Conservation (phyloP, 2,888 invertebrate species). For the Carterocephalus palaemon region DNA sequence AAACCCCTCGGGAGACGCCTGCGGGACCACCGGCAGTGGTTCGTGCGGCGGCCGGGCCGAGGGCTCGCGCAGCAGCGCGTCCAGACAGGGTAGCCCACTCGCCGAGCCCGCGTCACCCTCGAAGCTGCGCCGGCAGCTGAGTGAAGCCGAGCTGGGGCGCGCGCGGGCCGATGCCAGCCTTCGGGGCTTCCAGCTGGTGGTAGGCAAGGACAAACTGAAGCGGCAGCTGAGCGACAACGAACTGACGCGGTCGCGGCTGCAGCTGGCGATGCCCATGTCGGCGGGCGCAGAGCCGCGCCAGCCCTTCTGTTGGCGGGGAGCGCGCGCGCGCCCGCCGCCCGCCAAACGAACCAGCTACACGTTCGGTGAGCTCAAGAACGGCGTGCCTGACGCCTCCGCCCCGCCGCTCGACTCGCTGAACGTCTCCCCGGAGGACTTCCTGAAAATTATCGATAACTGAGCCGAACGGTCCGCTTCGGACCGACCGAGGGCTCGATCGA, state of each 20-base stretch:
- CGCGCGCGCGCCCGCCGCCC: slow-evolving; percentile 44
- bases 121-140: slow-evolving; percentile 56
- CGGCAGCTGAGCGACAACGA: slow-evolving; percentile 69
- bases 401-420: slow-evolving; percentile 47
- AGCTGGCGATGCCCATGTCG: slow-evolving; percentile 70
- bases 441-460: slow-evolving; percentile 66
- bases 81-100: slow-evolving; percentile 61
- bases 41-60: slow-evolving; percentile 56
- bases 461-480: slow-evolving; percentile 34
- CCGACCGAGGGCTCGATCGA: too few relatives aligned
- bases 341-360: slow-evolving; percentile 54
- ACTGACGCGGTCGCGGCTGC: slow-evolving; percentile 56
- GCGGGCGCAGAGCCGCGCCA: slow-evolving; percentile 68
- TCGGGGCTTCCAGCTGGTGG: slow-evolving; percentile 61
- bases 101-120: slow-evolving; percentile 44
- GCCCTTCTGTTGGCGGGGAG: slow-evolving; percentile 51
- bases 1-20: slow-evolving; percentile 37
- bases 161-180: slow-evolving; percentile 38
- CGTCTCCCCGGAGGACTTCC: slow-evolving; percentile 63
- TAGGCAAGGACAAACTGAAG: slow-evolving; percentile 64
- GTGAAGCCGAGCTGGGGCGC: slow-evolving; percentile 55
- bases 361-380: slow-evolving; percentile 71
- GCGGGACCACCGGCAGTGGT: slow-evolving; percentile 54
- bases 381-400: slow-evolving; percentile 58
- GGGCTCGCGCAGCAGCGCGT: slow-evolving; percentile 38